Evolutionary conservation across 2,888 invertebrate species (phyloP).

Genomic region (Lymantria dispar): DNA sequence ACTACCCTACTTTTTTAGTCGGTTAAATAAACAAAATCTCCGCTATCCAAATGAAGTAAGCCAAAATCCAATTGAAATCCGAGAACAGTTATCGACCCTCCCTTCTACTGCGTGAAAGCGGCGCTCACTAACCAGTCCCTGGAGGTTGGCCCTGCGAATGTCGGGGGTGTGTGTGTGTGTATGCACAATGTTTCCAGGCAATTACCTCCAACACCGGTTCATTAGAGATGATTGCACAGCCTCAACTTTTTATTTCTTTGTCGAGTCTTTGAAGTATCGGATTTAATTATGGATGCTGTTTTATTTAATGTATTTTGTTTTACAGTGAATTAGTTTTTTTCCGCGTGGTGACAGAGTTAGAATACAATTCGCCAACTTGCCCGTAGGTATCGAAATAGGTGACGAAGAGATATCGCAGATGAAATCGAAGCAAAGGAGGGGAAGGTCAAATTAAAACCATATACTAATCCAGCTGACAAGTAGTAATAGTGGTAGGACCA

Average conservation of each 20-base stretch:
- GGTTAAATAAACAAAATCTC: background rate
- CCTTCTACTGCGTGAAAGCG: background rate
- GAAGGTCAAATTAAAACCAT: no score
- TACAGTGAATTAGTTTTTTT: no score
- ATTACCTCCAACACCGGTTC: slow-evolving; percentile 29
- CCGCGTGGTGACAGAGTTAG: no score
- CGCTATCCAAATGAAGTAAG: background rate
- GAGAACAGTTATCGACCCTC: background rate
- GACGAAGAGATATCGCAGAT: no score
- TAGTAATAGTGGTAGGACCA: no score
- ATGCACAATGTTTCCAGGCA: slow-evolving; percentile 34
- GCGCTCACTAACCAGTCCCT: background rate
- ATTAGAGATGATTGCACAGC: slow-evolving; percentile 12
- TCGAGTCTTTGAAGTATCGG: background rate
- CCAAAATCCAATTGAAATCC: background rate
- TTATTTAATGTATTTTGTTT: no score
- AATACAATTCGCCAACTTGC: no score
- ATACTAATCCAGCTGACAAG: no score
- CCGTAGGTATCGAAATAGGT: no score
- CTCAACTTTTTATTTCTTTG: background rate
- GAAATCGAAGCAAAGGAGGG: no score
- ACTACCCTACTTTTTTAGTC: no score
- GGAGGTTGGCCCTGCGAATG: background rate
- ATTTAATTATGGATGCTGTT: background rate
- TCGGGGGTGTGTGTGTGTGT: background rate